phyloP scores from a whole-genome alignment of 1,140 invertebrate genomes.

The Diorhabda sublineata region DNA sequence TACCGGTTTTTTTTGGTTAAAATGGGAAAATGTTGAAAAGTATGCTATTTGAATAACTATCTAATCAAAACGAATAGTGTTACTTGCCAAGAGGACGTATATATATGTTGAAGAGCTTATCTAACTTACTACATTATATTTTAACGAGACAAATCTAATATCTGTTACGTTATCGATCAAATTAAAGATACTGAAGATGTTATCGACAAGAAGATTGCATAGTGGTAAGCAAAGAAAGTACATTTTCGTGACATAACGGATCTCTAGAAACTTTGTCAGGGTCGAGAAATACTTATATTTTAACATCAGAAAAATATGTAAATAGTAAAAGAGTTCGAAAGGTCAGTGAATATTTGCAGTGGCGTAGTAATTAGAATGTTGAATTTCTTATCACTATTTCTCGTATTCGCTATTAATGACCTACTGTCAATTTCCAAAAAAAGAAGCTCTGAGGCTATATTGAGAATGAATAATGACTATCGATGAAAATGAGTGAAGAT shows the following conservation, averaged over 20 bases:
- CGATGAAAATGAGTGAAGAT: too few species aligned
- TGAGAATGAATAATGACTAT: too few species aligned
- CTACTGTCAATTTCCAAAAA: too few species aligned
- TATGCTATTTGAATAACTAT: too few species aligned
- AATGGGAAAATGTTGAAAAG: too few species aligned
- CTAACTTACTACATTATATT: not conserved
- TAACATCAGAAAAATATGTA: constrained; percentile 1
- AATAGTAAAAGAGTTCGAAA: constrained; percentile 2
- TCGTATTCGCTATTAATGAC: too few species aligned
- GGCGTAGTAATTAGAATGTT: not conserved
- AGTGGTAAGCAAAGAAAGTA: not conserved
- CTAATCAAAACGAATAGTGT: not conserved
- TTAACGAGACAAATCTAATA: not conserved
- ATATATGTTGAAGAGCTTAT: not conserved
- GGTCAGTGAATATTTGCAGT: not conserved
- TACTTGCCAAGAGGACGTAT: too few species aligned
- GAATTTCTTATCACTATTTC: too few species aligned
- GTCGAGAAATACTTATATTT: not conserved
- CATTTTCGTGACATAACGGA: constrained; percentile 1
- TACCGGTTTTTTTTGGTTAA: too few species aligned
- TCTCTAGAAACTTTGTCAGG: not conserved
- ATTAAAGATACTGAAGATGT: constrained; percentile 1
- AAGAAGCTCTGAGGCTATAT: too few species aligned
- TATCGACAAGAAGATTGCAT: constrained; percentile 2
- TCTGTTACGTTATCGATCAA: constrained; percentile 2